Base-by-base conservation (phyloP, 2,797 vertebrate genomes). In the Microcaecilia unicolor region DNA sequence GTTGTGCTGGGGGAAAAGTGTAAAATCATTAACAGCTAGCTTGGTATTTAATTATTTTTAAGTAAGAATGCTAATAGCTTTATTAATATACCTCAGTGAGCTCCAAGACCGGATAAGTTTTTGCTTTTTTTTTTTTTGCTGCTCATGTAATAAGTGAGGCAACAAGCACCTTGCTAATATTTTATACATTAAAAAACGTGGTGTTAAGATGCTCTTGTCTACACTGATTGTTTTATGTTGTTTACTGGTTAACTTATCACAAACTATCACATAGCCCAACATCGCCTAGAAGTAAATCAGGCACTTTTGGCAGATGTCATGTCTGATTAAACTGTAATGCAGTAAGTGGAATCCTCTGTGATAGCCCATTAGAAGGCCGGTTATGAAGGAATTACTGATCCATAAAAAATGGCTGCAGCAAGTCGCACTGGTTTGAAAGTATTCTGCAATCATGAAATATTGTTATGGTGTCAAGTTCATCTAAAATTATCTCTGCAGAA, bases 261-360 rank as follows among this genome's bases (percentile, higher is more conserved):
- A 15, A 8, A 9, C 25, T 22, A 12, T 37, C 41, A 46, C 3
- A 30, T 22, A 58, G 37, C 4, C 37, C 51, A 40, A 46, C 3
- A 30, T 22, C 58, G 37, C 4, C 37, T 51, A 40, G 27, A 46
- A 29, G 23, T 45, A 51, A 44, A 49, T 53, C 20, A 34, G 7
- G 9, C 37, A 51, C 2, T 0, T 51, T 63, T 43, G 28, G 50
- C 38, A 64, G 48, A 55, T 67, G 71, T 14, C 61, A 58, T 7
- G 0, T 67, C 43, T 44, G 52, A 67, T 72, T 65, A 74, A 31
- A 37, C 31, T 14, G 3, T 36, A 34, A 64, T 42, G 44, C 19
- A 16, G 15, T 51, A 52, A 47, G 40, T 10, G 15, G 22, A 47
- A 48, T 25, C 37, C 37, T 56, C 31, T 30, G 45, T 37, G 43